These are phyloP conservation scores for Drosophila merina DNA, from an alignment of 2,888 invertebrate genomes.

Conservation along the genomic window DNA sequence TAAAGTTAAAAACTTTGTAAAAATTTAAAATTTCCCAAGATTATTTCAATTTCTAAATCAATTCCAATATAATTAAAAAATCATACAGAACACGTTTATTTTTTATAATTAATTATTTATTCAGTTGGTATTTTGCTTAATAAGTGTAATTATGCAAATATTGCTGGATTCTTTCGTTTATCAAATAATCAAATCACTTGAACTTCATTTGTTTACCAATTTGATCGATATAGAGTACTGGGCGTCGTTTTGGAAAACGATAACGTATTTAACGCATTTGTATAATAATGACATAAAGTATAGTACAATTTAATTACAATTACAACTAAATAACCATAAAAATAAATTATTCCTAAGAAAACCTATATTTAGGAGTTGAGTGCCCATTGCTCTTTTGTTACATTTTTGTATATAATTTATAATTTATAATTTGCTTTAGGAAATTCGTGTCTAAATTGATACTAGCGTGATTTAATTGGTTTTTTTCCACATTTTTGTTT, in stretches of 20 bases:
- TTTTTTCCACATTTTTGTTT: slow-evolving; percentile 1
- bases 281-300: slow-evolving; percentile 51
- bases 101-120: slow-evolving; percentile 53
- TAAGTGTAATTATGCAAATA: slow-evolving; percentile 68
- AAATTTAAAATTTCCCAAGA: too few relatives aligned
- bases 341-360: slow-evolving; percentile 54
- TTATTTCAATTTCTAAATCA: too few relatives aligned
- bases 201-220: slow-evolving; percentile 14
- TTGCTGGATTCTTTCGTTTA: slow-evolving; percentile 59
- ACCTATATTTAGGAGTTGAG: slow-evolving; percentile 57
- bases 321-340: slow-evolving; percentile 75
- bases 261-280: slow-evolving; percentile 55
- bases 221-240: slow-evolving; percentile 48
- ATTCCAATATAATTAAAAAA: too few relatives aligned
- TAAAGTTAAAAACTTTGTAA: too few relatives aligned
- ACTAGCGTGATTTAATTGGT: slow-evolving; percentile 32
- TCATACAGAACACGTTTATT: too few relatives aligned
- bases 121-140: slow-evolving; percentile 56
- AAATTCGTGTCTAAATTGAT: slow-evolving; percentile 46
- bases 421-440: slow-evolving; percentile 29
- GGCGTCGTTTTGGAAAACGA: slow-evolving; percentile 48
- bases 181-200: slow-evolving; percentile 41
- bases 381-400: slow-evolving; percentile 57
- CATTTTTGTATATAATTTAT: slow-evolving; percentile 21
- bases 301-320: slow-evolving; percentile 67